Evolutionary conservation across 2,113 vertebrate genomes (phyloP).

Genomic region (Fukomys damarensis): DNA sequence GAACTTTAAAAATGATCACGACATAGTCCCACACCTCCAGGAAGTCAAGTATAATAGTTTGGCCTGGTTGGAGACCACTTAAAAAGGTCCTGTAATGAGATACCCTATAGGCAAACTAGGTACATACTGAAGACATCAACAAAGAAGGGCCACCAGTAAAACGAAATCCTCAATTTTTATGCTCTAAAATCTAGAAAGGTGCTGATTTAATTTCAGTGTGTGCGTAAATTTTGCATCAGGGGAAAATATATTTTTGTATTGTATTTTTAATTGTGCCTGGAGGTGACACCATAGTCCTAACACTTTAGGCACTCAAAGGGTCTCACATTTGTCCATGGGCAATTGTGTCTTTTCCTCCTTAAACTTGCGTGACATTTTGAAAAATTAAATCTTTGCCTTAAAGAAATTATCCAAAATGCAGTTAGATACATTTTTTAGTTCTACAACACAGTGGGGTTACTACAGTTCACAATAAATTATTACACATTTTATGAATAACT

Average conservation of each 20-base stretch:
- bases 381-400: background rate
- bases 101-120: background rate
- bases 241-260: background rate
- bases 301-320: background rate
- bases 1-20: background rate
- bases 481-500: background rate
- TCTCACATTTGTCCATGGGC: background rate
- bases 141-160: background rate
- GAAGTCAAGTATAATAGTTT: background rate
- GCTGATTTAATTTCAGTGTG: background rate
- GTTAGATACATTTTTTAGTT: background rate
- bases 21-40: background rate
- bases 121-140: background rate
- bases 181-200: background rate
- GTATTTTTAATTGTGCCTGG: background rate
- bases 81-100: background rate
- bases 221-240: background rate
- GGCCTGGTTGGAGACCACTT: background rate
- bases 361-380: background rate
- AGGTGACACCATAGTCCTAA: background rate
- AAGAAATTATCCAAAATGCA: background rate
- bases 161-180: background rate
- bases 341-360: background rate
- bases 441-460: background rate
- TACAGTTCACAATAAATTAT: too few relatives aligned